Evolutionary conservation across 2,113 vertebrate species (phyloP), one percentile per base, ranked within the genome.

Genomic region (Phalacrocorax pelagicus): DNA sequence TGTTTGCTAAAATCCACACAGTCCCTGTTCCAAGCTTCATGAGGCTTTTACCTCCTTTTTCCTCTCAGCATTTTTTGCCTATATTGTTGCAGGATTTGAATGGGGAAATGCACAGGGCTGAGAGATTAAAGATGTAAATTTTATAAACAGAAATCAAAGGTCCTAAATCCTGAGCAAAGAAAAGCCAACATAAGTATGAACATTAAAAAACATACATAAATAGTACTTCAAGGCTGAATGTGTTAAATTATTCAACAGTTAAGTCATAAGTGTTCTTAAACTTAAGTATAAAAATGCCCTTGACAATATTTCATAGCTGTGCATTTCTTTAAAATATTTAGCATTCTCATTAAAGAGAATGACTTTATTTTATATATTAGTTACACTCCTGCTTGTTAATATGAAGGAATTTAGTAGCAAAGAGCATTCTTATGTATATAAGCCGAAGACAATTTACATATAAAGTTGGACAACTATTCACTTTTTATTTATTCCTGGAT

Each of bases 251-350:
- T 98, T 98, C 98, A 98, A 96, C 95, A 96, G 98, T 98, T 98
- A 98, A 98, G 98, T 98, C 98, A 94, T 98, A 98, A 98, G 98
- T 98, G 96, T 98, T 98, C 98, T 98, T 98, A 98, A 98, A 98
- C 98, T 98, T 98, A 98, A 98, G 98, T 98, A 98, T 98, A 98
- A 98, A 98, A 98, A 98, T 98, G 98, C 98, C 98, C 98, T 98
- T 98, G 98, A 98, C 98, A 98, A 98, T 98, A 98, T 98, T 98
- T 98, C 98, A 98, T 95, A 98, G 98, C 96, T 90, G 47, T 96
- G 98, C 97, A 96, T 98, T 98, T 98, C 98, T 98, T 98, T 98
- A 98, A 98, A 98, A 98, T 98, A 98, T 98, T 98, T 98, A 98
- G 98, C 98, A 98, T 98, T 98, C 98, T 98, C 98, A 98, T 98